Evolutionary conservation across 2,113 vertebrate genomes (phyloP), one percentile per base, ranked within the genome.

Genomic region (Grallaria varia): DNA sequence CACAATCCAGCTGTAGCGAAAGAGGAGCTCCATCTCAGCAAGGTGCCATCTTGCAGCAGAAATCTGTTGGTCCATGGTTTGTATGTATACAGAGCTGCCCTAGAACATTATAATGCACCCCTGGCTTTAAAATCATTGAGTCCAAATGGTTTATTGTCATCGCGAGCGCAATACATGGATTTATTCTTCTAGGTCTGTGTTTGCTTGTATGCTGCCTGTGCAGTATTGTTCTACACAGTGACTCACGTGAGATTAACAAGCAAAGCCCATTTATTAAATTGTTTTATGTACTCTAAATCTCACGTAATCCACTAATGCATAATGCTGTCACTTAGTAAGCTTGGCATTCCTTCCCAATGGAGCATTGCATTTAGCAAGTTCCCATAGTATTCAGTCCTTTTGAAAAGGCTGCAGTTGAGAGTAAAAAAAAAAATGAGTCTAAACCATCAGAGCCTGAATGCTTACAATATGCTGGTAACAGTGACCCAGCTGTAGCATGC

Each of bases 221-320:
- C 44, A 12, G 11, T 45, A 40, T 72, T 92, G 58, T 79, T 75
- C 77, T 83, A 62, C 64, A 53, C 45, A 47, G 44, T 37, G 52
- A 58, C 59, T 95, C 91, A 75, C 6, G 3, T 95, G 78, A 94
- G 95, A 93, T 93, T 95, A 93, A 84, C 68, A 90, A 87, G 79
- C 44, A 93, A 96, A 96, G 60, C 69, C 85, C 30, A 60, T 94
- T 96, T 95, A 94, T 93, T 90, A 95, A 95, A 95, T 95, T 93
- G 91, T 87, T 95, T 93, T 81, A 90, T 94, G 90, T 93, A 68
- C 76, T 86, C 56, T 78, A 90, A 95, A 87, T 81, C 93, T 95
- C 78, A 53, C 78, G 66, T 94, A 96, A 96, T 96, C 90, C 88
- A 78, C 69, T 92, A 92, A 94, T 91, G 76, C 83, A 39, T 63